Evolutionary conservation across 37 sponge, comb jelly and placozoan species (phyloP), one percentile per base, ranked within the genome.

Genomic region (Bolinopsis microptera): DNA sequence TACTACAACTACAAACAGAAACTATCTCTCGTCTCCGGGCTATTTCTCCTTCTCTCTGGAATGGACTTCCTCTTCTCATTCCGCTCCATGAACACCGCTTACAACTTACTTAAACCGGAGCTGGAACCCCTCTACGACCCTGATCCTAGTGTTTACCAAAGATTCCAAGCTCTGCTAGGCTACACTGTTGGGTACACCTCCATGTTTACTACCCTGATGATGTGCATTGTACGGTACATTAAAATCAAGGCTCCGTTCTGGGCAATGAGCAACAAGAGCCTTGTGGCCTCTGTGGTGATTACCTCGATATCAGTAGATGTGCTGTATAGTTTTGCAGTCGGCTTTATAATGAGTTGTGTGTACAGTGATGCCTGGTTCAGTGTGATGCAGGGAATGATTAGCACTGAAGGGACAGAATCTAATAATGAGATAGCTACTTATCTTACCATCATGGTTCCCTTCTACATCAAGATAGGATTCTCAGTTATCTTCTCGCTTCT

Each of bases 181-280:
- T 80, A 80, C 82, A 35, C 30, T 80, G 5, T 34, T 9, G 82
- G 37, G 8, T 80, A 36, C 82, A 23, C 82, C 30, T 80, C 82
- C 24, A 80, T 80, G 82, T 32, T 35, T 21, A 34, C 32, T 13
- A 80, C 82, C 21, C 2, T 32, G 38, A 35, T 22, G 1, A 28
- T 80, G 38, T 80, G 38, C 8, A 21, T 34, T 8, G 82, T 80
- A 23, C 35, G 82, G 16, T 80, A 80, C 37, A 33, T 80, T 2
- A 80, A 80, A 35, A 80, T 80, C 2, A 80, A 35, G 22, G 35
- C 38, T 27, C 82, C 82, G 36, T 35, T 80, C 23, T 80, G 82
- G 82, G 2, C 38, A 9, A 80, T 80, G 32, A 21, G 9, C 24
- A 8, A 80, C 38, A 3, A 22, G 35, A 80, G 1, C 2, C 9